These are phyloP conservation scores for Halocynthia aurantium DNA, from an alignment of 23 tunicate species.

Conservation along the genomic window DNA sequence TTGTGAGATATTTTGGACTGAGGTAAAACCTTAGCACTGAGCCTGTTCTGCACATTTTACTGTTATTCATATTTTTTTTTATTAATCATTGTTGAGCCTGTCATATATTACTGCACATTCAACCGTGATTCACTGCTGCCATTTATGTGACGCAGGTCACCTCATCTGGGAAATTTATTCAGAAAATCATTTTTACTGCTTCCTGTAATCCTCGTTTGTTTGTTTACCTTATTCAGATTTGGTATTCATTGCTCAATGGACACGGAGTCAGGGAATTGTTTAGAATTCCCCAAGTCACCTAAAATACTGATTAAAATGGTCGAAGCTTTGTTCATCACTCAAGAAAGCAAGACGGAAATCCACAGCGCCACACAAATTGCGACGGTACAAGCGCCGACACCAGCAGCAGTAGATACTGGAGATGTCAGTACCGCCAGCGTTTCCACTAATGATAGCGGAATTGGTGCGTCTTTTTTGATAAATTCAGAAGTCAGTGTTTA, in stretches of 20 bases:
- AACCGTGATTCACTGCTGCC: too few species aligned
- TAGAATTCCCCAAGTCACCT: constrained; percentile 53
- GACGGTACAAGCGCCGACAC: neutral
- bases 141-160: too few species aligned
- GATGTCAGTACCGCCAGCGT: constrained; percentile 16
- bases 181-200: too few species aligned
- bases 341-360: neutral
- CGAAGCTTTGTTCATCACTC: constrained; percentile 21
- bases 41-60: too few species aligned
- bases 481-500: neutral
- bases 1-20: too few species aligned
- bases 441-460: constrained; percentile 41
- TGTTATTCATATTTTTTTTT: too few species aligned
- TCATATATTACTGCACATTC: too few species aligned
- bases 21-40: too few species aligned
- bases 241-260: constrained; percentile 53
- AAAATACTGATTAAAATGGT: constrained; percentile 34
- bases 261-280: constrained; percentile 45
- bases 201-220: too few species aligned
- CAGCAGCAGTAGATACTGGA: neutral
- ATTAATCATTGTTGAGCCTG: too few species aligned
- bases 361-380: neutral
- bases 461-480: constrained; percentile 5
- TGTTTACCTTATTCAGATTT: constrained; percentile 22
- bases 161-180: too few species aligned